Percentiles rank a stretch among this genome's conserved stretches.
Evolutionary conservation across 2,797 vertebrate species (phyloP).

Genomic region (Ciconia nigra): DNA sequence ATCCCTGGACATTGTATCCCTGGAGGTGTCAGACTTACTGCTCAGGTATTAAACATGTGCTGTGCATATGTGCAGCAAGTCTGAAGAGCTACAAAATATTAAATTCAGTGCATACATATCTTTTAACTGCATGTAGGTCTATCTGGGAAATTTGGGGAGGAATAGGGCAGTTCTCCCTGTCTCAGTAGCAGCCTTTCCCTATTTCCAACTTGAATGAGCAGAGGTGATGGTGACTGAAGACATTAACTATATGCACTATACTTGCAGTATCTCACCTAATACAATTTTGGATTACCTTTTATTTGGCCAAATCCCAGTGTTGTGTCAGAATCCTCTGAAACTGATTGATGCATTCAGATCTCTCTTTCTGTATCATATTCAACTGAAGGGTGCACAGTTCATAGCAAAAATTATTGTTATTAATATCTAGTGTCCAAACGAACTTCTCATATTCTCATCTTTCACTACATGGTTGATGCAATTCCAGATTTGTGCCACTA

Average conservation of each 20-base stretch:
- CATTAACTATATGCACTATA: not conserved
- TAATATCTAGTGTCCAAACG: not conserved
- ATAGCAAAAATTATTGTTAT: not conserved
- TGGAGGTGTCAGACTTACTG: not conserved
- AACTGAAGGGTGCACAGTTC: not conserved
- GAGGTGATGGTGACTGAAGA: not conserved
- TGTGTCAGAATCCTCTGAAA: not conserved
- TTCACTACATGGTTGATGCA: not conserved
- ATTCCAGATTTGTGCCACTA: not conserved
- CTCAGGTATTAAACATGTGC: not conserved
- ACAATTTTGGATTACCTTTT: not conserved
- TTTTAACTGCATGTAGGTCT: not conserved
- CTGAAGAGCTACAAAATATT: not conserved
- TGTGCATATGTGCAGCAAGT: not conserved
- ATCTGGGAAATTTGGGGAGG: not conserved
- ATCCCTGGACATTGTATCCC: not conserved
- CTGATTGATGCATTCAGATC: not conserved
- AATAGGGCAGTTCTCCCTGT: not conserved
- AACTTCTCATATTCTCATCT: not conserved
- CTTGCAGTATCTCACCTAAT: not conserved
- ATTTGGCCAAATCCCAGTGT: not conserved
- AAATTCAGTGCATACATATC: not conserved
- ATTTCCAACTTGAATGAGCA: not conserved
- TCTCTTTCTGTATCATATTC: not conserved
- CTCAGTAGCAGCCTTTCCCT: not conserved